A percentile compares a stretch with the other conserved stretches of the same genome.
phyloP scores from a whole-genome alignment of 2,797 vertebrate genomes.

The Clarias pachynema region DNA sequence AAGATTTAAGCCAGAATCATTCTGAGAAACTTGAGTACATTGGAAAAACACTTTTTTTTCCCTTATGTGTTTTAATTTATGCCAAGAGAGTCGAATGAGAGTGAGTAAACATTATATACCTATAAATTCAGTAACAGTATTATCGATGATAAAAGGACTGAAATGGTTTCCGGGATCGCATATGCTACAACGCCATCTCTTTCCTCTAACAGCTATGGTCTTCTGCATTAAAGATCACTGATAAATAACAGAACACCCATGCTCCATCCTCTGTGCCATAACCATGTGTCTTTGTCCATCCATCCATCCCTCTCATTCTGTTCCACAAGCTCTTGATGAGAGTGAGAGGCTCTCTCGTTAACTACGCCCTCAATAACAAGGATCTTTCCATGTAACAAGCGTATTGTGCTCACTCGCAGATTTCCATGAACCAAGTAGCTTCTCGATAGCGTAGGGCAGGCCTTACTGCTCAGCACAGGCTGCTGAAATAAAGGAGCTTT shows the following conservation, averaged over 20 bases:
- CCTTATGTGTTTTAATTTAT: background rate
- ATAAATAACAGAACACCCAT: slow-evolving; percentile 3
- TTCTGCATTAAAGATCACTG: slow-evolving; percentile 12
- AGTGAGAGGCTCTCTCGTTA: slow-evolving; percentile 10
- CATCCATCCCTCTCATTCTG: background rate
- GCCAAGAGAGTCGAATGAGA: background rate
- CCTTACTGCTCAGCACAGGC: slow-evolving; percentile 16
- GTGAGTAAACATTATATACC: background rate
- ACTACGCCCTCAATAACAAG: slow-evolving; percentile 1
- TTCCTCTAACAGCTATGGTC: background rate
- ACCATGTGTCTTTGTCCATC: background rate
- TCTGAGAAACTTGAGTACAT: background rate
- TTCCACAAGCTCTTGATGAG: background rate
- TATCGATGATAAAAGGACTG: background rate
- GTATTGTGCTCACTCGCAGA: slow-evolving; percentile 3
- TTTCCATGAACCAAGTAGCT: slow-evolving; percentile 35
- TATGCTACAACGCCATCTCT: background rate
- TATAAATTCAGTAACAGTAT: background rate
- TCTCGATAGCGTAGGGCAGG: background rate
- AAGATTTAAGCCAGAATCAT: background rate
- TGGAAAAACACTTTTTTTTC: background rate
- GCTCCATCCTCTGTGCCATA: background rate
- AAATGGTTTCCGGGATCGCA: background rate
- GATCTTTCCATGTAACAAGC: background rate
- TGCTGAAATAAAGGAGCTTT: slow-evolving; percentile 45